Conservation (phyloP, 1,140 invertebrate species). For the Chrysomallon squamiferum region DNA sequence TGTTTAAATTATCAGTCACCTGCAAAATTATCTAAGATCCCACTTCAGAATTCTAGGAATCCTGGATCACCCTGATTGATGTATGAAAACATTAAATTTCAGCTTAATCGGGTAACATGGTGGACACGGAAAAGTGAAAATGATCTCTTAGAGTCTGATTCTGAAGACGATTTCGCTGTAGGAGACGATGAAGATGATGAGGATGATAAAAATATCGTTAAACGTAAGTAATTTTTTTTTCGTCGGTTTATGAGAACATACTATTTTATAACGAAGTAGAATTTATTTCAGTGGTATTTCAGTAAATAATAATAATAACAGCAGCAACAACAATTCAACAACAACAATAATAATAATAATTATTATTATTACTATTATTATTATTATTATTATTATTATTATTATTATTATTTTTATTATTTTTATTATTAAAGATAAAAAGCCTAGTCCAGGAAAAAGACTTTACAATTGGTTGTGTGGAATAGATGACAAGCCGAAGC, state of each 20-base stretch:
- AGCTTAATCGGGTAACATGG: conserved; percentile 31
- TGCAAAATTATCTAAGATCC: too few species aligned
- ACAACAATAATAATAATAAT: too few species aligned
- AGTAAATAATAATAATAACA: too few species aligned
- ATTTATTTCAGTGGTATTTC: too few species aligned
- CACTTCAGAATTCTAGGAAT: too few species aligned
- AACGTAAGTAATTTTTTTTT: background rate
- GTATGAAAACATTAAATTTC: background rate
- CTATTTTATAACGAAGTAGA: background rate
- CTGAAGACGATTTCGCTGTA: conserved; percentile 24
- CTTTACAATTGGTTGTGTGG: conserved; percentile 48
- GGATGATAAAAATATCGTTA: background rate
- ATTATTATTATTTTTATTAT: too few species aligned
- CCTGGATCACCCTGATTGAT: too few species aligned
- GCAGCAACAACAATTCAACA: too few species aligned
- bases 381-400: too few species aligned
- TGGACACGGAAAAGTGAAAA: conserved; percentile 28
- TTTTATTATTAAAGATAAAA: too few species aligned
- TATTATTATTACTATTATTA: too few species aligned
- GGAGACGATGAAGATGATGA: conserved; percentile 17
- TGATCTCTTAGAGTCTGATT: conserved; percentile 27
- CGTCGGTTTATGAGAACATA: background rate
- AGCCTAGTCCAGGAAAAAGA: background rate
- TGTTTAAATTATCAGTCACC: too few species aligned
- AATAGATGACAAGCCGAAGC: conserved; percentile 25